These are phyloP conservation scores for Eospalax fontanierii DNA, from an alignment of 2,797 vertebrate genomes.

Conservation along the genomic window DNA sequence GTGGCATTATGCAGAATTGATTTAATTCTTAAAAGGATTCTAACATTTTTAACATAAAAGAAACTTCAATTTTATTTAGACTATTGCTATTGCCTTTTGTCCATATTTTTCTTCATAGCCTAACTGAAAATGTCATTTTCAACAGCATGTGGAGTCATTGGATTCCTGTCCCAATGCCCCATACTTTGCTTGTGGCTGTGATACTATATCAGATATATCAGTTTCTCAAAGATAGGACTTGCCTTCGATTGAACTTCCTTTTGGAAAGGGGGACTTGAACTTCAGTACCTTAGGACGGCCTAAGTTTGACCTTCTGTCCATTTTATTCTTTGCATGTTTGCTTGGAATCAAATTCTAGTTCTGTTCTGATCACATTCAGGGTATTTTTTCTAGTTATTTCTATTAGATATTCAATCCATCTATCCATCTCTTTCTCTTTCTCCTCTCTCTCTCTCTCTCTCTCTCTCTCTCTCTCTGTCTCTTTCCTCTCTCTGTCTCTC, in stretches of 20 bases:
- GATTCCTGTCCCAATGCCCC: background rate
- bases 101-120: background rate
- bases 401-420: background rate
- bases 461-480: no score
- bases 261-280: background rate
- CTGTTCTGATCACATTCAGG: background rate
- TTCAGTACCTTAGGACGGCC: background rate
- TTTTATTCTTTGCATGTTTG: background rate
- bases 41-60: background rate
- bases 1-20: background rate
- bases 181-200: background rate
- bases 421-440: no score
- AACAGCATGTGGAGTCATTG: background rate
- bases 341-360: slow-evolving; percentile 17
- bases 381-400: background rate
- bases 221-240: background rate
- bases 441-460: no score
- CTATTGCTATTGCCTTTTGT: background rate
- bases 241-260: background rate
- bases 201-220: background rate
- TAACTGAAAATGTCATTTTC: background rate
- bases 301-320: background rate
- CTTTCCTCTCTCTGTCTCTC: no score
- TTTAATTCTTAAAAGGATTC: background rate
- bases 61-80: background rate